Percentiles rank a stretch among this genome's conserved stretches.
Conservation (phyloP, 2,113 vertebrate species). For the Alectura lathami region DNA sequence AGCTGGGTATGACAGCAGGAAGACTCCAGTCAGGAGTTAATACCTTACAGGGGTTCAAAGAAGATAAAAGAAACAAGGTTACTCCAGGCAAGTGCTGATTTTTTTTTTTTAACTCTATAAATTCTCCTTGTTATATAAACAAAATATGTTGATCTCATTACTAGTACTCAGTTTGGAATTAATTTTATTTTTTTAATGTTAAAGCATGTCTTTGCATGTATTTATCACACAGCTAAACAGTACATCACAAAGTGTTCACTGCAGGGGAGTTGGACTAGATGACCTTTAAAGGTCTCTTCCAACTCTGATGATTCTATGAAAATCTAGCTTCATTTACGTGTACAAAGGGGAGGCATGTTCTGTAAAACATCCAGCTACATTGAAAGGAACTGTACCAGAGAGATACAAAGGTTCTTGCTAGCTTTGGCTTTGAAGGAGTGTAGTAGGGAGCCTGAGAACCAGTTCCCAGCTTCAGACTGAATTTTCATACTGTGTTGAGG, state of each 20-base stretch:
- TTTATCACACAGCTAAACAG: not conserved
- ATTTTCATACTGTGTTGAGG: not conserved
- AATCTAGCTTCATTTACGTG: not conserved
- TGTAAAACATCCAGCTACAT: not conserved
- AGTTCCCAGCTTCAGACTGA: not conserved
- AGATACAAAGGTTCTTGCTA: not conserved
- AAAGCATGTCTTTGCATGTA: not conserved
- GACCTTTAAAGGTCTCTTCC: too few species aligned
- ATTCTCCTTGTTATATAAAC: not conserved
- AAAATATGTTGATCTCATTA: not conserved
- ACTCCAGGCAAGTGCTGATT: slow-evolving; percentile 84
- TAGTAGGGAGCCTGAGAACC: not conserved
- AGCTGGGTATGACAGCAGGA: slow-evolving; percentile 90
- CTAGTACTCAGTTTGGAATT: not conserved
- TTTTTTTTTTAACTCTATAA: not conserved
- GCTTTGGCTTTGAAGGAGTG: not conserved
- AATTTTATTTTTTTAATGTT: not conserved
- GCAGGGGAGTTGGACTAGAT: too few species aligned
- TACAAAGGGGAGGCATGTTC: not conserved
- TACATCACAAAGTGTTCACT: too few species aligned
- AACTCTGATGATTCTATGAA: too few species aligned
- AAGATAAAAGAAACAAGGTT: slow-evolving; percentile 95
- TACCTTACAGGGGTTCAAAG: slow-evolving; percentile 92
- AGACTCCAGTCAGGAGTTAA: slow-evolving; percentile 93
- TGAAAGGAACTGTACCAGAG: not conserved